These are phyloP conservation scores for Arothron firmamentum DNA, from an alignment of 2,113 vertebrate genomes.

Conservation along the genomic window DNA sequence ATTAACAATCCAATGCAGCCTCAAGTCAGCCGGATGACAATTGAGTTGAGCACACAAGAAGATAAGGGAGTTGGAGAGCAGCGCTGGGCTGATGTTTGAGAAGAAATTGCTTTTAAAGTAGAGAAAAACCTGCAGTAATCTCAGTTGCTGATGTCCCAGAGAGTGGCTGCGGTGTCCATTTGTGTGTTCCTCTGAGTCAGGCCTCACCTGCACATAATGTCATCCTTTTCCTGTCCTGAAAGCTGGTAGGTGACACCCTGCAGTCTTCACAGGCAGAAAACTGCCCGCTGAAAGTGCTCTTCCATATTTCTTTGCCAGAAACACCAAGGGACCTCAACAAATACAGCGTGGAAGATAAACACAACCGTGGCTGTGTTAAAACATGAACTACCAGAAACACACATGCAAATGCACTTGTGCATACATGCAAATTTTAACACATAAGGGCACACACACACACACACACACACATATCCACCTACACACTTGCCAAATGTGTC, in stretches of 20 bases:
- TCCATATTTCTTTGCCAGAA: slow-evolving; percentile 57
- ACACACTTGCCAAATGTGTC: slow-evolving; percentile 60
- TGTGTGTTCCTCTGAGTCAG: slow-evolving; percentile 56
- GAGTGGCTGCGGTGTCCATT: slow-evolving; percentile 49
- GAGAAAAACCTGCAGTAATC: slow-evolving; percentile 53
- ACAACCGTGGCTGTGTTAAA: not conserved
- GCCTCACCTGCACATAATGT: slow-evolving; percentile 35
- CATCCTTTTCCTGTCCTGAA: slow-evolving; percentile 63
- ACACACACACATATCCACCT: slow-evolving; percentile 51
- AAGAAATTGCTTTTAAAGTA: slow-evolving; percentile 63
- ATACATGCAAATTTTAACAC: slow-evolving; percentile 40
- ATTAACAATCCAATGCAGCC: slow-evolving; percentile 60
- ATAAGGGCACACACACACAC: slow-evolving; percentile 36
- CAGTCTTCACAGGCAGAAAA: slow-evolving; percentile 44
- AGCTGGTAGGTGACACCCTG: slow-evolving; percentile 47
- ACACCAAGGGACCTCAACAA: slow-evolving; percentile 49
- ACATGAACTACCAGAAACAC: slow-evolving; percentile 7
- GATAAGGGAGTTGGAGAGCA: slow-evolving; percentile 33
- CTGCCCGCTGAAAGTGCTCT: slow-evolving; percentile 46
- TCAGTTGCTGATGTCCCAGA: slow-evolving; percentile 39
- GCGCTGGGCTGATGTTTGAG: not conserved
- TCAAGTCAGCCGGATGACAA: slow-evolving; percentile 58
- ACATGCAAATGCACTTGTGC: slow-evolving; percentile 21
- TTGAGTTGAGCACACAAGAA: slow-evolving; percentile 45
- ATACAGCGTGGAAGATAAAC: slow-evolving; percentile 19